Base-by-base conservation (phyloP, 1,140 invertebrate species). In the Trissolcus basalis region DNA sequence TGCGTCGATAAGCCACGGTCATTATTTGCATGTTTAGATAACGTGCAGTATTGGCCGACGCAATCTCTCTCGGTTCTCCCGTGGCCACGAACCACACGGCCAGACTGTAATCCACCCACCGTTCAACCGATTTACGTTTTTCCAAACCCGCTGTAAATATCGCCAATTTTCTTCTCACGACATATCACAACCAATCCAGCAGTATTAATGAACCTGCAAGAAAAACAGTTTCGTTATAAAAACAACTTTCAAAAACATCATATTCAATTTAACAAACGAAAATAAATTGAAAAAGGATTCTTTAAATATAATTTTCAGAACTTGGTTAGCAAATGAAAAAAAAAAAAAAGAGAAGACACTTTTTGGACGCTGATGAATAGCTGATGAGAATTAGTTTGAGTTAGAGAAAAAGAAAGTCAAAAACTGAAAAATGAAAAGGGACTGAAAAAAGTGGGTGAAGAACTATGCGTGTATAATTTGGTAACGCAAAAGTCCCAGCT, bases 11-110 rank as follows among this genome's bases (percentile, higher is more conserved):
- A 86, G 80, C 36, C 55, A 39, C 49, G 81, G 79, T 85, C 86
- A 84, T 88, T 88, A 88, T 87, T 87, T 83, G 81, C 82, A 80
- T 88, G 87, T 87, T 88, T 85, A 87, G 86, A 88, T 87, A 88
- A 83, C 70, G 14, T 75, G 50, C 61, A 50, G 35, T 79, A 60
- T 70, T 59, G 74, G 56, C 77, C 74, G 61, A 68, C 27, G 70
- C 68, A 60, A 72, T 69, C 53, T 56, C 74, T 48, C 19, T 27
- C 19, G 74, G 74, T 56, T 69, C 79, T 72, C 59, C 58, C 48
- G 36, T 43, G 61, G 35, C 79, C 72, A 63, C 69, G 53, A 65
- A 65, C 41, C 60, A 65, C 41, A 64, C 65, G 48, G 43, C 61
- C 64, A 58, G 63, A 78, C 48, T 36, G 35, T n/a, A 55, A 51